phyloP scores from a whole-genome alignment of 1,140 invertebrate genomes.

The Nasonia vitripennis region DNA sequence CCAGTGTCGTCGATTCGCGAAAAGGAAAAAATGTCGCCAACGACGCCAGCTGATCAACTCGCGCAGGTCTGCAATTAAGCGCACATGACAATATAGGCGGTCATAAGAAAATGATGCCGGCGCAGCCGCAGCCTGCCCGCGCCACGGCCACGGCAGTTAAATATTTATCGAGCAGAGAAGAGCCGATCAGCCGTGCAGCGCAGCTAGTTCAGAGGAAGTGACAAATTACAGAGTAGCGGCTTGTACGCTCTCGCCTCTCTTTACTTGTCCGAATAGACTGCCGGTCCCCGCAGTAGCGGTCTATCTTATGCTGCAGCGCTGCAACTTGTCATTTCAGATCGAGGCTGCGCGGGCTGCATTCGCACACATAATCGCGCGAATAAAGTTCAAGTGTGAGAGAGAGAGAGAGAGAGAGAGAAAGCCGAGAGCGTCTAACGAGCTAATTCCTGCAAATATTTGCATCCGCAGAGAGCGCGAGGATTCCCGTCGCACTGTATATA shows the following conservation, averaged over 20 bases:
- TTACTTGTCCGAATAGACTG: not conserved
- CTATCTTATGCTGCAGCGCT: not conserved
- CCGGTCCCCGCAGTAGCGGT: not conserved
- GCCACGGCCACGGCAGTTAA: not conserved
- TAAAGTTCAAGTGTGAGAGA: not conserved
- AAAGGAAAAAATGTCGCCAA: constrained; percentile 2
- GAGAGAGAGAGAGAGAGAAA: not conserved
- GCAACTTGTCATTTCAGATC: not conserved
- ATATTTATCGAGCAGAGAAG: constrained; percentile 42
- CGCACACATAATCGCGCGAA: not conserved
- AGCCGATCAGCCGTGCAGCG: constrained; percentile 20
- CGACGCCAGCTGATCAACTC: not conserved
- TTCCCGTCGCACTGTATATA: constrained; percentile 47
- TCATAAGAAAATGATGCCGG: constrained; percentile 5
- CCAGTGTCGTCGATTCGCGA: not conserved
- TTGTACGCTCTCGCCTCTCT: not conserved
- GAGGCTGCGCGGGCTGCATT: not conserved
- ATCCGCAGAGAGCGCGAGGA: constrained; percentile 53
- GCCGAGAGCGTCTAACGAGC: constrained; percentile 56
- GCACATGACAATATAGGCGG: not conserved
- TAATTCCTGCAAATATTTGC: constrained; percentile 72
- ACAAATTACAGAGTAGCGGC: constrained; percentile 41
- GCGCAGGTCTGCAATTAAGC: not conserved
- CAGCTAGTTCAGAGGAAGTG: constrained; percentile 15
- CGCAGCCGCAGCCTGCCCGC: not conserved